A percentile compares a stretch with the other conserved stretches of the same genome.
phyloP scores from a whole-genome alignment of 1,140 invertebrate genomes.

The Drosophila repleta region DNA sequence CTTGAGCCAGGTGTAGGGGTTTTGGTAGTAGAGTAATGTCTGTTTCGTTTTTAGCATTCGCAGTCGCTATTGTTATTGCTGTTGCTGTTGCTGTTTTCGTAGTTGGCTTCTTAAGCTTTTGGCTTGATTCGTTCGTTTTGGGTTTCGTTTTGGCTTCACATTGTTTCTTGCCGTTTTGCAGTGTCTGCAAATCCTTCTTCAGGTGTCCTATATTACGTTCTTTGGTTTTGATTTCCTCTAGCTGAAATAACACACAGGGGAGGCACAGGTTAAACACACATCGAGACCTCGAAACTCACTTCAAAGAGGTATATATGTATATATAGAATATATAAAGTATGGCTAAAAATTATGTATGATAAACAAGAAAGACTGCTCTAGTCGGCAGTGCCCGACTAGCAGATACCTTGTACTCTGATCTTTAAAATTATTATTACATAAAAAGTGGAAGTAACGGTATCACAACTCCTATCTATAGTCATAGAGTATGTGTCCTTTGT shows the following conservation, averaged over 20 bases:
- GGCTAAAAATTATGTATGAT: conserved; percentile 3
- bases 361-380: conserved; percentile 1
- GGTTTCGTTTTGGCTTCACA: conserved; percentile 74
- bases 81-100: conserved; percentile 63
- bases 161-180: conserved; percentile 64
- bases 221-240: conserved; percentile 87
- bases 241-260: conserved; percentile 71
- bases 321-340: conserved; percentile 6
- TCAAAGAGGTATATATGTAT: conserved; percentile 4
- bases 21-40: conserved; percentile 53
- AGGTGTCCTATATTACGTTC: conserved; percentile 86
- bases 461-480: no score
- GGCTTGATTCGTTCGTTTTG: conserved; percentile 78
- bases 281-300: conserved; percentile 25
- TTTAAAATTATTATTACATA: no score
- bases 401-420: no score
- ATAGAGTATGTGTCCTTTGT: no score
- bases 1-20: conserved; percentile 72
- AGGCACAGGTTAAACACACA: conserved; percentile 13
- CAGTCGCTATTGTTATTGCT: conserved; percentile 34
- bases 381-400: no score
- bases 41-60: conserved; percentile 72
- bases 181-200: conserved; percentile 84
- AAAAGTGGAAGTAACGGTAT: no score
- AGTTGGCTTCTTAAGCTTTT: conserved; percentile 77